Evolutionary conservation across 2,797 vertebrate species (phyloP), one percentile per base, ranked within the genome.

Genomic region (Onychomys torridus): DNA sequence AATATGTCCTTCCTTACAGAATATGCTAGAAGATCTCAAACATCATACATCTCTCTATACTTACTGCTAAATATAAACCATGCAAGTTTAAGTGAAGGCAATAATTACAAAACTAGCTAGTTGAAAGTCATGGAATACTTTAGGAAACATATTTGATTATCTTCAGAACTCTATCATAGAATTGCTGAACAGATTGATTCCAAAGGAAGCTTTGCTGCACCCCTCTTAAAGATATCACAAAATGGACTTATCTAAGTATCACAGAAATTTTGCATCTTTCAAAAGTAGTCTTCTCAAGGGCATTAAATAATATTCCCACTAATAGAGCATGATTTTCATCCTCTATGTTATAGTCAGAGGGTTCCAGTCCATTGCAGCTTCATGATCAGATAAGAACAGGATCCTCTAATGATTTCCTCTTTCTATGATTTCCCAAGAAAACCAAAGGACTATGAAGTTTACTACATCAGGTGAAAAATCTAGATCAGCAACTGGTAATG

Each of bases 271-370:
- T 49, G 40, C 5, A 69, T 82, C n/a, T 94, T 92, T 69, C 25
- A 25, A 67, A 86, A 43, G 12, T 55, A 4, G 46, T 91, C 52
- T 78, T 23, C 59, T 73, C 14, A 21, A 65, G 32, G 16, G 12
- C 19, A 55, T 71, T 77, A 43, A 89, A 90, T 34, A 89, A 37
- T 46, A 11, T 27, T 85, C 59, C 32, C 10, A 34, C n/a, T n/a
- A n/a, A n/a, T n/a, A n/a, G 13, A 67, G 3, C 4, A 89, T 77
- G 5, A 32, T 71, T 84, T 92, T 57, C 81, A 77, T 40, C 71
- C 29, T 81, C 21, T 43, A 63, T 75, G 90, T 88, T 96, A 76
- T 65, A 25, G 34, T 49, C 79, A 93, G 82, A 67, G 71, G 27
- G n/a, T 75, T 93, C 76, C 5, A 89, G 40, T 11, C 4, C 32